Percentiles rank a stretch among this genome's conserved stretches.
Evolutionary conservation across 92 coral and sea anemone species (phyloP).

Genomic region (Siderastrea siderea): DNA sequence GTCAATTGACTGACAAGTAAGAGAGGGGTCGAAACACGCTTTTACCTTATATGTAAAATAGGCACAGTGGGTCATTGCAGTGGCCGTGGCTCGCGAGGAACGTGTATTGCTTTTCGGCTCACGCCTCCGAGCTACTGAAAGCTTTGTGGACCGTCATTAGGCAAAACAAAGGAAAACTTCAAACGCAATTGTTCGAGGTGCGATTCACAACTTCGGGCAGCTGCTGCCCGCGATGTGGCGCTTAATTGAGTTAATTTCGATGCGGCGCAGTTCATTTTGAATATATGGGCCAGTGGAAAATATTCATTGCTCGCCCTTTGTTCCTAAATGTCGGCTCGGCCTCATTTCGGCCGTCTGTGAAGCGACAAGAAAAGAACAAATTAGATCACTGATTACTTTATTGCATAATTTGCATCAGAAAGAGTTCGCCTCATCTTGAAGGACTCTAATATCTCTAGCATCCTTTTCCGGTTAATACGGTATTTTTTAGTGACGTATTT

Average conservation of each 20-base stretch:
- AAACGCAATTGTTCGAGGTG: slow-evolving; percentile 82
- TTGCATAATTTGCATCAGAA: slow-evolving; percentile 95
- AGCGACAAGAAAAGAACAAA: slow-evolving; percentile 91
- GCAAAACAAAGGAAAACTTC: slow-evolving; percentile 84
- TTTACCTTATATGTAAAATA: slow-evolving; percentile 78
- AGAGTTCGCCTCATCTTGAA: slow-evolving; percentile 85
- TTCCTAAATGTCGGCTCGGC: slow-evolving; percentile 84
- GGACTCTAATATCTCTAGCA: slow-evolving; percentile 79
- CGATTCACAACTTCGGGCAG: slow-evolving; percentile 69
- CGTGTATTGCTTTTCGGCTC: slow-evolving; percentile 66
- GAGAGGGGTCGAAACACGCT: slow-evolving; percentile 45
- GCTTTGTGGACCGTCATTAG: slow-evolving; percentile 73
- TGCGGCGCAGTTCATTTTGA: slow-evolving; percentile 85
- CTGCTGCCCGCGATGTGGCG: slow-evolving; percentile 79
- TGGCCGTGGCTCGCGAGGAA: slow-evolving; percentile 53
- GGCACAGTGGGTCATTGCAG: slow-evolving; percentile 26
- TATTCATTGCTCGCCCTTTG: slow-evolving; percentile 86
- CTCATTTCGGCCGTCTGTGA: slow-evolving; percentile 87
- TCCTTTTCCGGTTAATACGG: slow-evolving; percentile 92
- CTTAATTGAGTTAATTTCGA: slow-evolving; percentile 93
- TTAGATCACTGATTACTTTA: slow-evolving; percentile 91
- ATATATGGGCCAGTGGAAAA: slow-evolving; percentile 73
- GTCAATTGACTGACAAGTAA: slow-evolving; percentile 67
- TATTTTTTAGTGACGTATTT: slow-evolving; percentile 69
- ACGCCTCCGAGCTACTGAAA: slow-evolving; percentile 69